A percentile compares a stretch with the other conserved stretches of the same genome.
phyloP scores from a whole-genome alignment of 2,113 vertebrate genomes.

The Desmodus rotundus region DNA sequence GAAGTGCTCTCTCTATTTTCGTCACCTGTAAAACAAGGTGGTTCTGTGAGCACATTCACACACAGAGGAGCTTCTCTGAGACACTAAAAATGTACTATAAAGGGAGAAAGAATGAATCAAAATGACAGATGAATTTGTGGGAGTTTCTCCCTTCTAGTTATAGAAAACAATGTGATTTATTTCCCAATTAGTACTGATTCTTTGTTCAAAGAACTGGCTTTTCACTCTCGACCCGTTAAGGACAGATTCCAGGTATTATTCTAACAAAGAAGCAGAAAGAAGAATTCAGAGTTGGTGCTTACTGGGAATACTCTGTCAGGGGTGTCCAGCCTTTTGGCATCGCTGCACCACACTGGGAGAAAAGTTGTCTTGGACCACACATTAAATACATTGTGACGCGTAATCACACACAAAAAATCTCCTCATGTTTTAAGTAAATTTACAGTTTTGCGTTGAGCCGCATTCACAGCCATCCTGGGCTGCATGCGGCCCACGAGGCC shows the following conservation, averaged over 20 bases:
- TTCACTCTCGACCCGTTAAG: background rate
- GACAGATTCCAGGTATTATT: background rate
- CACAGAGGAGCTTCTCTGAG: background rate
- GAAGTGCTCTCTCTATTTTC: conserved; percentile 21
- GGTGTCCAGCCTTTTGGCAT: too few relatives aligned
- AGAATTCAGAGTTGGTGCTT: background rate
- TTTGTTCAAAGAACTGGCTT: background rate
- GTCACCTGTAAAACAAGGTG: conserved; percentile 11
- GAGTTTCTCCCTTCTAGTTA: background rate
- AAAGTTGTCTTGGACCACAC: too few relatives aligned
- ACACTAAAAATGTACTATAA: conserved; percentile 9
- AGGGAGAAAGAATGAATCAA: conserved; percentile 32
- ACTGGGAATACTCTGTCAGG: background rate
- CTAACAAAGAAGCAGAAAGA: background rate
- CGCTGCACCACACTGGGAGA: too few relatives aligned
- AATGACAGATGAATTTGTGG: background rate
- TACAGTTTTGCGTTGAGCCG: too few relatives aligned
- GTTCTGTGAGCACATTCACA: background rate
- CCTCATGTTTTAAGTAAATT: too few relatives aligned
- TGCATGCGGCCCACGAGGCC: too few relatives aligned
- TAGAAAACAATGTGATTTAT: background rate
- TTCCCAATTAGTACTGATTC: conserved; percentile 3
- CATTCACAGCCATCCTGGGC: too few relatives aligned
- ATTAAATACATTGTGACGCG: too few relatives aligned
- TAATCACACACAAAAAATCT: too few relatives aligned